Evolutionary conservation across 2,113 vertebrate genomes (phyloP).

Genomic region (Cichladusa arquata): DNA sequence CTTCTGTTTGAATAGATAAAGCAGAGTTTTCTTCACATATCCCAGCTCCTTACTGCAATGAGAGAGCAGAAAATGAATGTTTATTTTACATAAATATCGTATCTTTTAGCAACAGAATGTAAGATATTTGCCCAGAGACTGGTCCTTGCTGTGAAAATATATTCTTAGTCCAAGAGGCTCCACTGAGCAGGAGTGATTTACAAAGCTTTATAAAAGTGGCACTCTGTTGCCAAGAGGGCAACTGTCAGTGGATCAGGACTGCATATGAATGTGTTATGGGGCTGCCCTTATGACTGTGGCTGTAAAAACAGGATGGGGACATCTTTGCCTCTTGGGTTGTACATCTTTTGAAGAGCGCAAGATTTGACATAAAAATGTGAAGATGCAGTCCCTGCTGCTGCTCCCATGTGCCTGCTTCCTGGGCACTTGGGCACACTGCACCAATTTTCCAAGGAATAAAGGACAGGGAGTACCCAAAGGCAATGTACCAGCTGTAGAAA

Average conservation of each 20-base stretch:
- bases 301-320: not conserved
- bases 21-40: not conserved
- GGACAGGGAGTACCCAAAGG: not conserved
- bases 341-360: not conserved
- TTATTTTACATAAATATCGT: not conserved
- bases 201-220: not conserved
- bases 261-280: fast-evolving
- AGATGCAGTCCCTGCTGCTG: not conserved
- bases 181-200: not conserved
- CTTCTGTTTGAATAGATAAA: not conserved
- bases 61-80: not conserved
- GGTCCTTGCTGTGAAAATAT: not conserved
- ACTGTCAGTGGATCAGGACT: not conserved
- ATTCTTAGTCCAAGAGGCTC: not conserved
- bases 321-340: not conserved
- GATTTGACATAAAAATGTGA: not conserved
- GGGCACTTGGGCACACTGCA: not conserved
- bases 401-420: not conserved
- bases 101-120: not conserved
- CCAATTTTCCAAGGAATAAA: not conserved
- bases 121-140: not conserved
- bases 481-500: not conserved
- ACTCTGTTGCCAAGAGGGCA: not conserved
- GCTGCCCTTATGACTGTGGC: not conserved
- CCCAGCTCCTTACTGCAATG: not conserved